Base-by-base conservation (phyloP, 2,888 invertebrate species). In the Leucania comma region DNA sequence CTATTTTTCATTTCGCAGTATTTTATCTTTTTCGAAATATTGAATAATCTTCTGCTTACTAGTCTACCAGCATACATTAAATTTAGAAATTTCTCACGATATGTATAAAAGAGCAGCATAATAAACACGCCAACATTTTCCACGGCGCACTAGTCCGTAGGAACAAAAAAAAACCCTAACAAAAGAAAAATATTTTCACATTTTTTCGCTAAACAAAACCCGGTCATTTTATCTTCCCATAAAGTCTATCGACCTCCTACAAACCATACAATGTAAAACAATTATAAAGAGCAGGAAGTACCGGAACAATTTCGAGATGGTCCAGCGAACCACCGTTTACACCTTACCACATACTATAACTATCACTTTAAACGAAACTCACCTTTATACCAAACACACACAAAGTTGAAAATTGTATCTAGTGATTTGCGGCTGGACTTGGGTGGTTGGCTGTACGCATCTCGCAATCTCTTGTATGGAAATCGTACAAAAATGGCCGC, bases 301-400 rank as follows among this genome's bases (percentile, higher is more conserved):
- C 88, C 88, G 87, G 86, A 91, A 91, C 88, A 81, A 90, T 90
- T 90, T 89, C 89, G 92, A 92, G 93, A 91, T 89, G 92, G 91
- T 92, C 89, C 90, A 93, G 88, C 92, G 89, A 89, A 82, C 90
- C 87, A 83, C 88, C 87, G 80, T 78, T 74, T 77, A 73, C 62
- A 88, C 80, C 86, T 71, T 68, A 72, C 72, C 69, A 77, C 65
- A 58, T 14, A 70, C 35, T 17, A 54, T 38, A 20, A 62, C 29
- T 2, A 35, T 51, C 9, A 54, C 24, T 26, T 12, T 71, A 78
- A 42, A 12, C 61, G 42, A 79, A 78, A 78, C 48, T 69, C 46
- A 77, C 77, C 82, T 67, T 57, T 84, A 78, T 50, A 20, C 0
- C 14, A 1, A 51, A 62, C 42, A 26, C 3, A 1, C 4, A 24